Base-by-base conservation (phyloP, 2,888 invertebrate species). In the Gibbula magus region DNA sequence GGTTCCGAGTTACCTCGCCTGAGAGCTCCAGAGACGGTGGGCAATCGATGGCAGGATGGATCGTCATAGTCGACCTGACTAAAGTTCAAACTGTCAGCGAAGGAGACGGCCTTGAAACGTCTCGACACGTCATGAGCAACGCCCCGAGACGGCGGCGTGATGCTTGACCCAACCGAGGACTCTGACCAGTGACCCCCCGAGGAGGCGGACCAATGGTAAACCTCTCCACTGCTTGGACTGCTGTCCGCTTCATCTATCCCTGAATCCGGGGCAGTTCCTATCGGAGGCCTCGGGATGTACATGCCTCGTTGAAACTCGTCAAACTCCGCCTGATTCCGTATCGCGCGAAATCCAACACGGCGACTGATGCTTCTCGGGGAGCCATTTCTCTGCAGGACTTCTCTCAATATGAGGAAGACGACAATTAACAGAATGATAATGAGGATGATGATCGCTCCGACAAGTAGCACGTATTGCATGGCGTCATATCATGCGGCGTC, bases 301-400 rank as follows among this genome's bases (percentile, higher is more conserved):
- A 70, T 70, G 18, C 70, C 70, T 16, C 39, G 70, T 39, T 35
- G 70, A n/a, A 70, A 70, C 35, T 70, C 70, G 70, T 70, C 70
- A 32, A 70, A 70, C 35, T 70, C 70, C 35, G 70, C 70, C 39
- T 39, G 70, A 35, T 70, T 70, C 35, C 39, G 29, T 13, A 70
- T 70, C 25, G 35, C 18, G 32, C 70, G 70, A 39, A 70, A 70
- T 70, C 39, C 70, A 39, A 70, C 70, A 70, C 35, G 70, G 70
- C 70, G 70, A 18, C 35, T 32, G 70, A 20, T 10, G 1, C 22
- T 56, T 20, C 39, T 32, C 70, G 29, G 25, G 3, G 16, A 35
- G 7, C 13, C 18, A n/a, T 32, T 70, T 39, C 70, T 70, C n/a
- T 70, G 32, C 10, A 70, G 35, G 3, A 70, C 32, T 70, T 70